Evolutionary conservation across 2,797 vertebrate genomes (phyloP), one percentile per base, ranked within the genome.

Genomic region (Rhyacichthys aspro): DNA sequence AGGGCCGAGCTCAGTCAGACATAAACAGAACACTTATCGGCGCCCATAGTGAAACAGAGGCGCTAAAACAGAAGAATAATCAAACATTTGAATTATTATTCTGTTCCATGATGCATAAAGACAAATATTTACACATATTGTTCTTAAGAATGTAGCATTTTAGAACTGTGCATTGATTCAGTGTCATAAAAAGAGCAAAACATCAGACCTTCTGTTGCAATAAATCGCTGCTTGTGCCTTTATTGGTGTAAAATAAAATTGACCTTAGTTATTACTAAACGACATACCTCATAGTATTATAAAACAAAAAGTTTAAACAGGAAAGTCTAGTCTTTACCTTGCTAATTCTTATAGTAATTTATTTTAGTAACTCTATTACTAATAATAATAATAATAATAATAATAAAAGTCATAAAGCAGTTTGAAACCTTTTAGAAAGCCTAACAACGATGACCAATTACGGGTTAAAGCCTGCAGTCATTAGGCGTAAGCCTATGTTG

Each of bases 21-120:
- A 50, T 83, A 85, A 88, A 87, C 86, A 84, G 63, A 82, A 50
- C 62, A 72, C 76, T 80, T 80, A 75, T 67, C 59, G 70, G 69
- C 39, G 43, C 64, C 67, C 55, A 63, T 67, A 63, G 59, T 70
- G 48, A 70, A 37, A 45, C 65, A 53, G 45, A 65, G 74, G 58
- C 63, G 57, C 65, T 73, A 71, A 72, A 77, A 67, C 64, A 63
- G 43, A 48, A 65, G 43, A 54, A 66, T 55, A n/a, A n/a, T n/a
- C n/a, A n/a, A n/a, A n/a, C n/a, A n/a, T n/a, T n/a, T n/a, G n/a
- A n/a, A n/a, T n/a, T n/a, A n/a, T n/a, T n/a, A n/a, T n/a, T n/a
- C n/a, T n/a, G n/a, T n/a, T n/a, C n/a, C 60, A 63, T 55, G 48
- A 74, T 46, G 44, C 60, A 58, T 50, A 59, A 67, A 76, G 62